A percentile compares a stretch with the other conserved stretches of the same genome.
Conservation (phyloP, 2,113 vertebrate genomes). For the Dryoscopus gambensis region DNA sequence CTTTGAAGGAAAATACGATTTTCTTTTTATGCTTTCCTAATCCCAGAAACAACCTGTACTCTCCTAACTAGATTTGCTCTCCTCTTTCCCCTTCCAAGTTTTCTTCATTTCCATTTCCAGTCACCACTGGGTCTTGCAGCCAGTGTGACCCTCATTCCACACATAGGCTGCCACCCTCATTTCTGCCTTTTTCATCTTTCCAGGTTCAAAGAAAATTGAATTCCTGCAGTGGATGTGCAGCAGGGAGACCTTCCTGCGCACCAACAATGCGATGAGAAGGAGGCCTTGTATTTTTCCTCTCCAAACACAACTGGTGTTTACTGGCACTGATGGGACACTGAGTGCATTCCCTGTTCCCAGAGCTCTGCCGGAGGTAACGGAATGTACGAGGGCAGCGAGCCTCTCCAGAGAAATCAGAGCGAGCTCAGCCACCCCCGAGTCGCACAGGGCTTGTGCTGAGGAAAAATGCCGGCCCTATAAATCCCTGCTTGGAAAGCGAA, state of each 20-base stretch:
- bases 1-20: background rate
- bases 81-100: background rate
- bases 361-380: background rate
- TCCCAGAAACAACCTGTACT: background rate
- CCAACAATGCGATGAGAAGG: rapidly evolving
- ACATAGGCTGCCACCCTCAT: background rate
- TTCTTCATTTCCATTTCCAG: background rate
- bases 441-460: background rate
- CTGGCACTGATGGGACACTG: rapidly evolving
- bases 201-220: background rate
- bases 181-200: background rate
- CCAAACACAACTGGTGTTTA: background rate
- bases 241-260: background rate
- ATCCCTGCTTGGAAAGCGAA: background rate
- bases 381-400: rapidly evolving
- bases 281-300: background rate
- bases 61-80: background rate
- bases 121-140: background rate
- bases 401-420: background rate
- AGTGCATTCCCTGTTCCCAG: background rate
- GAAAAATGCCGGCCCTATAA: background rate
- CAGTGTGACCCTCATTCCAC: background rate
- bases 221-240: background rate
- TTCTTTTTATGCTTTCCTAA: background rate
- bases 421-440: background rate